Conservation (phyloP, 2,888 invertebrate species). For the Eristalis arbustorum region DNA sequence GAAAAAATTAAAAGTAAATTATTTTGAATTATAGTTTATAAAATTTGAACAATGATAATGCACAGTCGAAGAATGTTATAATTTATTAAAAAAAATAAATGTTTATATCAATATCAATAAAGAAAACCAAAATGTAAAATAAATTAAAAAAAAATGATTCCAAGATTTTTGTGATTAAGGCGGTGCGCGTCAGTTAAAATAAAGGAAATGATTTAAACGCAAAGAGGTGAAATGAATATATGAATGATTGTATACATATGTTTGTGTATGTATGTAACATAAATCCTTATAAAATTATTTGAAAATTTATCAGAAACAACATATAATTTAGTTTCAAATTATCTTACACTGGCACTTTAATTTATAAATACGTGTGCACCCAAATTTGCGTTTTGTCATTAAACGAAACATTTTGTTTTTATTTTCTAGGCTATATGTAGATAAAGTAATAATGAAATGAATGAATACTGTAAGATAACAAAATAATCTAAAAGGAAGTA, state of each 20-base stretch:
- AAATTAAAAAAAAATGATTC: conserved; percentile 53
- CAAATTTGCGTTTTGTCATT: conserved; percentile 64
- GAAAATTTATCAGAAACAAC: conserved; percentile 19
- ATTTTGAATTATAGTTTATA: conserved; percentile 53
- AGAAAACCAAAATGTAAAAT: conserved; percentile 43
- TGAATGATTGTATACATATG: background rate
- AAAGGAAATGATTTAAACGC: conserved; percentile 24
- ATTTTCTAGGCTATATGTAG: conserved; percentile 67
- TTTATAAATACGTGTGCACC: conserved; percentile 67
- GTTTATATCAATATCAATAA: conserved; percentile 49
- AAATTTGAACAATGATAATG: conserved; percentile 29
- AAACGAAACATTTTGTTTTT: conserved; percentile 47
- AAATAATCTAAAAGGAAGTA: conserved; percentile 41
- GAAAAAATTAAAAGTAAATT: conserved; percentile 39
- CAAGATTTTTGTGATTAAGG: conserved; percentile 67
- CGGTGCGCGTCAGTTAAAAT: conserved; percentile 56
- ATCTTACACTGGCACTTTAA: conserved; percentile 66
- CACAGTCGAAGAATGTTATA: conserved; percentile 60
- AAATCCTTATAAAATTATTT: conserved; percentile 31
- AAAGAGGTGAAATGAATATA: conserved; percentile 21
- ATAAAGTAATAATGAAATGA: conserved; percentile 67
- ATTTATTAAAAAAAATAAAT: conserved; percentile 44
- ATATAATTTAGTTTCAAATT: conserved; percentile 47
- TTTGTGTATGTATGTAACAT: conserved; percentile 23
- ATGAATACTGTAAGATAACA: conserved; percentile 62